These are phyloP conservation scores for Noctua janthina DNA, from an alignment of 2,888 invertebrate genomes.

Conservation along the genomic window DNA sequence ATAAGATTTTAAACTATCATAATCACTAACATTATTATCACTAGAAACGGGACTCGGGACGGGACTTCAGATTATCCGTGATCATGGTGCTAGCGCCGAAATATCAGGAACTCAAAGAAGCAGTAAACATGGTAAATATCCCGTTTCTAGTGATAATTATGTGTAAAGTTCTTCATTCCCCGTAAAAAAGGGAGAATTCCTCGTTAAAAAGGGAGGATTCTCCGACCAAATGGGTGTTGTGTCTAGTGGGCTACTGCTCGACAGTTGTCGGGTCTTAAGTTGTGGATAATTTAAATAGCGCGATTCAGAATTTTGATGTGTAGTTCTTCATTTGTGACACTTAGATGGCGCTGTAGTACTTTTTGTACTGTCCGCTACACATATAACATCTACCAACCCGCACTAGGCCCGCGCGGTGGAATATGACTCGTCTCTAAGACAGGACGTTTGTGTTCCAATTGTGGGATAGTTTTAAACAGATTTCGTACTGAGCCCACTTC, in stretches of 20 bases:
- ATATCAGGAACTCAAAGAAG: too few relatives aligned
- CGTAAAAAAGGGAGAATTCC: rapidly evolving
- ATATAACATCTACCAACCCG: not conserved
- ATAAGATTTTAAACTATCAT: too few relatives aligned
- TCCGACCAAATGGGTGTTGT: not conserved
- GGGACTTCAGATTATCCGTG: too few relatives aligned
- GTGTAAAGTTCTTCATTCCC: not conserved
- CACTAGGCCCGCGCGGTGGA: not conserved
- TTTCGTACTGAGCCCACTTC: not conserved
- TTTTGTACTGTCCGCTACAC: not conserved
- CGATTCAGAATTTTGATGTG: not conserved
- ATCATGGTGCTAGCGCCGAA: too few relatives aligned
- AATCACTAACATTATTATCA: too few relatives aligned
- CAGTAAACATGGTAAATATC: too few relatives aligned
- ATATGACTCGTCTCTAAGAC: not conserved
- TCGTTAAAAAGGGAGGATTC: not conserved
- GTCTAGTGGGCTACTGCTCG: too few relatives aligned
- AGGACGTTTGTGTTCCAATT: not conserved
- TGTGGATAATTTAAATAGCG: not conserved
- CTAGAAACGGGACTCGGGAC: too few relatives aligned
- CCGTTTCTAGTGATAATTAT: too few relatives aligned
- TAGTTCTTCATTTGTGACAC: not conserved
- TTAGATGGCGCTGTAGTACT: too few relatives aligned
- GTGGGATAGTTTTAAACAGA: not conserved
- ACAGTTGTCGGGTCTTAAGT: not conserved